Conservation (phyloP, 2,113 vertebrate genomes). For the Cacatua alba region DNA sequence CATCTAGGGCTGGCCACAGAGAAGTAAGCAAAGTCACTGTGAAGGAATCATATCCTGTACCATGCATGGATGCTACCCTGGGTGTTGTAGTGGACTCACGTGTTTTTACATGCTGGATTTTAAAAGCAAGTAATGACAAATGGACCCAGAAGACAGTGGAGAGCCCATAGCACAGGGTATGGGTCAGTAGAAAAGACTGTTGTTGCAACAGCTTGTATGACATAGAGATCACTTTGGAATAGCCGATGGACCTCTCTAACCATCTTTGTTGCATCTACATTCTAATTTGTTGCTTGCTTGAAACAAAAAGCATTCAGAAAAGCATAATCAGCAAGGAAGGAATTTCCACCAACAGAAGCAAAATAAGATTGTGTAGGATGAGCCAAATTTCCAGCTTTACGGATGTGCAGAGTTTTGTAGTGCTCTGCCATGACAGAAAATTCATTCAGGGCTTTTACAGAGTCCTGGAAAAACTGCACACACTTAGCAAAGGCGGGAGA, state of each 20-base stretch:
- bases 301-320: neutral
- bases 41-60: accelerated
- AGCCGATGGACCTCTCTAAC: neutral
- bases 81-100: neutral
- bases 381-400: neutral
- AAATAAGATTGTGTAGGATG: neutral
- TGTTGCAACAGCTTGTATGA: neutral
- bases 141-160: neutral
- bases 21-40: neutral
- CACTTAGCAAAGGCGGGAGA: neutral
- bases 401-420: neutral
- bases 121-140: neutral
- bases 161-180: neutral
- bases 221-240: neutral
- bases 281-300: neutral
- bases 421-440: neutral
- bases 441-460: neutral
- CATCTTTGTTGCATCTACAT: neutral
- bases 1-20: neutral
- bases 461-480: neutral
- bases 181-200: neutral
- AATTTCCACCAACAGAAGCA: neutral
- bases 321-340: neutral
- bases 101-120: neutral
- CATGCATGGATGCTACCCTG: neutral